phyloP scores from a whole-genome alignment of 2,113 vertebrate genomes.

The Clupea harengus region DNA sequence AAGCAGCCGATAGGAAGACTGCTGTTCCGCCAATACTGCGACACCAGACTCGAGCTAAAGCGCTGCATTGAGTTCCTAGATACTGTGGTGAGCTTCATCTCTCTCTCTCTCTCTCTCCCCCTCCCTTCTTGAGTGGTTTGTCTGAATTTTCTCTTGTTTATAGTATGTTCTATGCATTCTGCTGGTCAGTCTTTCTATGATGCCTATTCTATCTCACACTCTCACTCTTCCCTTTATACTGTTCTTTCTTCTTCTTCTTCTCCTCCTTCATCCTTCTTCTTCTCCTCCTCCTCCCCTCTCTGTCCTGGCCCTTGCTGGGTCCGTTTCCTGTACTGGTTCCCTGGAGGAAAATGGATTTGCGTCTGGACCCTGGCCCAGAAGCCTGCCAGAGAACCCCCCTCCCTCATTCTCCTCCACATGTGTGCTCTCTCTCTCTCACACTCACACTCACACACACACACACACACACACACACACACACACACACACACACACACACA shows the following conservation, averaged over 20 bases:
- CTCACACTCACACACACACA: not conserved
- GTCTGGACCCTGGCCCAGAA: not conserved
- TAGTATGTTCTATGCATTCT: not conserved
- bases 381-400: slow-evolving; percentile 51
- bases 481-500: not conserved
- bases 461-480: slow-evolving; percentile 35
- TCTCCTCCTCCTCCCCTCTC: not conserved
- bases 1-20: slow-evolving; percentile 81
- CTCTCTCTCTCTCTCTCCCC: not conserved
- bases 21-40: slow-evolving; percentile 84
- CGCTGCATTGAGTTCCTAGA: slow-evolving; percentile 82
- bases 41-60: slow-evolving; percentile 74
- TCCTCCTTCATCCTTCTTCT: not conserved
- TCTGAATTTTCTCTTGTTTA: not conserved
- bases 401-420: slow-evolving; percentile 48
- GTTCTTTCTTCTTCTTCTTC: not conserved
- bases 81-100: slow-evolving; percentile 72
- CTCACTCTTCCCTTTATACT: slow-evolving; percentile 45
- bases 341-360: slow-evolving; percentile 51
- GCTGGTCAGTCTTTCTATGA: not conserved
- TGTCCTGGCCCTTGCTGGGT: not conserved
- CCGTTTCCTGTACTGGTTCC: slow-evolving; percentile 29
- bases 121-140: not conserved
- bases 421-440: not conserved
- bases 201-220: not conserved